Base-by-base conservation (phyloP, 2,888 invertebrate genomes). In the Drosophila nr. fundita region DNA sequence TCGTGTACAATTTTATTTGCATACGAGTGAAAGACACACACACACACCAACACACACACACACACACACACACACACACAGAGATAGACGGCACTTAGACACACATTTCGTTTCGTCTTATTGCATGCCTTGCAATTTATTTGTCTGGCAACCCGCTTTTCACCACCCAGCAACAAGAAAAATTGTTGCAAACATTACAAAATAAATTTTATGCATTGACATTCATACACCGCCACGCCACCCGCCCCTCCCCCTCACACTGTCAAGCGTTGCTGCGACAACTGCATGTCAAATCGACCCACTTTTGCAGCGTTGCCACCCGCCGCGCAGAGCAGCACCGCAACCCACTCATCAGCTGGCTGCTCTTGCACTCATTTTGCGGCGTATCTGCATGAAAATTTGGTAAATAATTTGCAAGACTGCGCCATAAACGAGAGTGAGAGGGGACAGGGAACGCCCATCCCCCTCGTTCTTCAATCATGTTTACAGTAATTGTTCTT, bases 81-180 rank as follows among this genome's bases (percentile, higher is more conserved):
- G 7, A 45, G 53, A 50, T 21, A 60, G 65, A 63, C 60, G 75
- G 80, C 67, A 76, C 76, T 81, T 76, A 82, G 76, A 81, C 80
- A 89, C 71, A 89, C 70, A 71, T 75, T 80, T 78, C 55, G 76
- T 76, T 59, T 73, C 68, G 82, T 90, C 83, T 89, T 89, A 83
- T 88, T 89, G 89, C 90, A 87, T 86, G 90, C 80, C 83, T 80
- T 78, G 90, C 90, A 89, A 90, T 90, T 86, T 90, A 89, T 90
- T 90, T 83, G 83, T 82, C 77, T 90, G 71, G 57, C 42, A 73
- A 64, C 32, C 64, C 62, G 57, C 29, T 49, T 34, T n/a, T 40
- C 38, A 6, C 52, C n/a, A 5, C 24, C 59, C 42, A 21, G 54
- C 30, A 32, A 32, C 24, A 72, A 69, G 77, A 90, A 90, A 86